A percentile compares a stretch with the other conserved stretches of the same genome.
These are phyloP conservation scores for Euphydryas editha DNA, from an alignment of 2,888 invertebrate species.

Conservation along the genomic window DNA sequence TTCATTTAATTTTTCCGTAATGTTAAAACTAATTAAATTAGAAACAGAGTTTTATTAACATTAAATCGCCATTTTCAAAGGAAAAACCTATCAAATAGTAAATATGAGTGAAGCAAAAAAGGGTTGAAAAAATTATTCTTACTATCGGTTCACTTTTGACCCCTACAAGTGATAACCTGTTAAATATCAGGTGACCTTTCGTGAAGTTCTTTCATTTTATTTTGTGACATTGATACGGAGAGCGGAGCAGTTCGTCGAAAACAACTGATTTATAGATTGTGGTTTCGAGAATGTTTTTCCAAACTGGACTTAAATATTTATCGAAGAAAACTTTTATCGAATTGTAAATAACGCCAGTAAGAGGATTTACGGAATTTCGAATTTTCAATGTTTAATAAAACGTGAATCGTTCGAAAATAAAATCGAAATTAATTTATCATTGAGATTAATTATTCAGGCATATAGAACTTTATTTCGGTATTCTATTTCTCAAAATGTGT, in stretches of 20 bases:
- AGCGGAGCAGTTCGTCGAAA: not conserved
- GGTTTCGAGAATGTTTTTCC: not conserved
- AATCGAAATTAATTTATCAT: not conserved
- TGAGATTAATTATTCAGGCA: not conserved
- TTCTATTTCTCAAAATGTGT: too few relatives aligned
- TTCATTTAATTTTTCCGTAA: too few relatives aligned
- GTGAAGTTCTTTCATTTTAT: constrained; percentile 7
- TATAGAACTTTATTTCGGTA: too few relatives aligned
- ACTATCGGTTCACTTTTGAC: not conserved
- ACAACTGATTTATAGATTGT: not conserved
- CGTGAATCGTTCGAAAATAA: not conserved
- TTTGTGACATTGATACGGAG: not conserved
- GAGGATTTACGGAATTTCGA: not conserved
- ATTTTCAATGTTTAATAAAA: constrained; percentile 3
- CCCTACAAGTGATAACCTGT: not conserved
- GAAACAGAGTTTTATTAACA: too few relatives aligned
- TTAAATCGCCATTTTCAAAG: too few relatives aligned
- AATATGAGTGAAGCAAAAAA: too few relatives aligned
- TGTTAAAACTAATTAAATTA: too few relatives aligned
- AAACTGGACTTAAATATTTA: constrained; percentile 7
- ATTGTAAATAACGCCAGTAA: constrained; percentile 4
- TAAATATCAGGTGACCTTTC: constrained; percentile 1
- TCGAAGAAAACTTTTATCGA: not conserved
- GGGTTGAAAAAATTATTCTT: not conserved
- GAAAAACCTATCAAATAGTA: too few relatives aligned